Percentiles rank a stretch among this genome's conserved stretches.
These are phyloP conservation scores for Regulus satrapa DNA, from an alignment of 2,113 vertebrate genomes.

Conservation along the genomic window DNA sequence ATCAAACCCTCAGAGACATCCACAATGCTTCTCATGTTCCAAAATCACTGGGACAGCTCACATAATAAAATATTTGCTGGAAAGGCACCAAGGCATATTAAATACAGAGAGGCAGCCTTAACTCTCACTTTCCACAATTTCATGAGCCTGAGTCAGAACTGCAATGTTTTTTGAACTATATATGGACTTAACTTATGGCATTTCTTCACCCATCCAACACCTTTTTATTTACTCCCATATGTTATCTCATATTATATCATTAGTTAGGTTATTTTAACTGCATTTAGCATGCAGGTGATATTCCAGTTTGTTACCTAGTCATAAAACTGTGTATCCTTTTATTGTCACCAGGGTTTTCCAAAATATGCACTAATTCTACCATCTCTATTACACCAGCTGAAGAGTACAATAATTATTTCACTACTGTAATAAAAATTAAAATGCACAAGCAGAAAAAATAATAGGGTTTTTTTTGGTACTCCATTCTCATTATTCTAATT, in stretches of 20 bases:
- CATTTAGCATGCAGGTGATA: conserved; percentile 28
- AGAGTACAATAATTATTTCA: conserved; percentile 24
- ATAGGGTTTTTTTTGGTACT: background rate
- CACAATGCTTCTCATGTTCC: background rate
- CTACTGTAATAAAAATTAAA: conserved; percentile 34
- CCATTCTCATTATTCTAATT: conserved; percentile 24
- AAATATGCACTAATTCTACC: background rate
- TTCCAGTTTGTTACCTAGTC: conserved; percentile 42
- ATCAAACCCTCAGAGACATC: background rate
- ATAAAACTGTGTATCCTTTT: conserved; percentile 47
- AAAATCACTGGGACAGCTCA: conserved; percentile 14
- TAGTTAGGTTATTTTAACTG: conserved; percentile 53
- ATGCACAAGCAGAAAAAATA: conserved; percentile 5
- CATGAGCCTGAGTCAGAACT: conserved; percentile 35
- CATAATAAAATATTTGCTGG: conserved; percentile 19
- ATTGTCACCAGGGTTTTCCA: conserved; percentile 35
- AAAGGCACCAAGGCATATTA: background rate
- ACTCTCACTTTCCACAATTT: conserved; percentile 66
- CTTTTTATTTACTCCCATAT: conserved; percentile 52
- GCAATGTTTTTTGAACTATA: conserved; percentile 33
- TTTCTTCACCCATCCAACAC: conserved; percentile 56
- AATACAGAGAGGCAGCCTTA: conserved; percentile 18
- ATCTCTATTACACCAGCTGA: conserved; percentile 1
- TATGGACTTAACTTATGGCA: conserved; percentile 27
- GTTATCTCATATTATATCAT: conserved; percentile 63